Base-by-base conservation (phyloP, 2,113 vertebrate genomes). In the Psilopogon haemacephalus region DNA sequence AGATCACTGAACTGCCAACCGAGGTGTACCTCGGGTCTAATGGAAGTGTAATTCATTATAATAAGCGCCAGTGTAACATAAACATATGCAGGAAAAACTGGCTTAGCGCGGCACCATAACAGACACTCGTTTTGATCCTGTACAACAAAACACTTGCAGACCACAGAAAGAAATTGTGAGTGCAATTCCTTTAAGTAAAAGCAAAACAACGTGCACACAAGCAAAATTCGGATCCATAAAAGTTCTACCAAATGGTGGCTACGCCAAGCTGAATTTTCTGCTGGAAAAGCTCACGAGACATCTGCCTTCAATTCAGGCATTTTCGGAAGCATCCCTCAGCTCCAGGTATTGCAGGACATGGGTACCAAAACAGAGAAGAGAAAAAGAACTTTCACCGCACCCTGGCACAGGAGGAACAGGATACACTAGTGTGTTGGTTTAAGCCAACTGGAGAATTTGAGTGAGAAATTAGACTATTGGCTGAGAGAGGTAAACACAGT, bases 41-140 rank as follows among this genome's bases (percentile, higher is more conserved):
- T 83, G 83, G 40, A 95, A 81, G 89, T 33, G 56, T 21, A 88
- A 83, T 55, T 93, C 83, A 82, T 93, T 95, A 85, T 83, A 82
- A 80, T 90, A 74, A 56, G 64, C 94, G 81, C 80, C n/a, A 81
- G 67, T 1, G 30, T 28, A 93, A 81, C 86, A 71, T 50, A 88
- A 96, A 96, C 86, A 95, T 5, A 92, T 28, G 77, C 94, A 87
- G 86, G 93, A 96, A 96, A 96, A 96, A 86, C 93, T 93, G 93
- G 92, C 88, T 95, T 23, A 46, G 73, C 1, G 0, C 46, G 78
- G 30, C 82, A 88, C 88, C 90, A 91, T 81, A 88, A 77, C 74
- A 93, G 60, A 93, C 33, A 10, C 30, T 19, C 1, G 46, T 58
- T 77, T 35, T 91, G 74, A 95, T 93, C 76, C 64, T 72, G 80